Evolutionary conservation across 1,140 invertebrate genomes (phyloP), one percentile per base, ranked within the genome.

Genomic region (Pomacea maculata): DNA sequence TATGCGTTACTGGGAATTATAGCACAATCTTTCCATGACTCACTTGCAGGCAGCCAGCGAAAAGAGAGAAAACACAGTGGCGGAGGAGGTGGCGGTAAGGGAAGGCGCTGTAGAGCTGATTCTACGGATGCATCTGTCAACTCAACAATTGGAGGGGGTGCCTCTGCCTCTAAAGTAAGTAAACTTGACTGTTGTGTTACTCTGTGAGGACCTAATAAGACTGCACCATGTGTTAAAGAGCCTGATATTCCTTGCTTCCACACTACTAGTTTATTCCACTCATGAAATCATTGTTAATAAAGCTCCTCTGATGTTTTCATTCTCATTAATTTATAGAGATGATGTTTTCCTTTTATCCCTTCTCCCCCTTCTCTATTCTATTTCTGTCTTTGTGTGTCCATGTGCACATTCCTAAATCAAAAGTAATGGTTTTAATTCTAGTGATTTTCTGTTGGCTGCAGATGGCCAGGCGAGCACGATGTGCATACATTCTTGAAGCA

Each of bases 41-140:
- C 3, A 29, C 11, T 8, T 83, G 67, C 81, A 88, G 87, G 86
- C 65, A 88, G 85, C 78, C 87, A 88, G 63, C 82, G 87, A 65
- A 88, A 88, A 80, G 89, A 87, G 78, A 86, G 86, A 71, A 90
- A 86, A 74, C 85, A 75, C 78, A 87, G 84, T 81, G 80, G 65
- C 61, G 68, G 65, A 12, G 74, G 71, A 67, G 75, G 70, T 73
- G 79, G 63, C 19, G 68, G 76, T 21, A 85, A 84, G 79, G 83
- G 81, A 34, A 88, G 86, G 81, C 78, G 86, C 34, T 86, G 83
- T 76, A 72, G 87, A 14, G 86, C 87, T 12, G 87, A 89, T 54
- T 89, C 87, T 11, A 85, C 85, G n/a, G 87, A 88, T 57, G 82
- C 83, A 25, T 78, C 86, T n/a, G 80, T 87, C 75, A 88, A 87